Conservation (phyloP, 1,140 invertebrate species). For the Caenorhabditis latens region DNA sequence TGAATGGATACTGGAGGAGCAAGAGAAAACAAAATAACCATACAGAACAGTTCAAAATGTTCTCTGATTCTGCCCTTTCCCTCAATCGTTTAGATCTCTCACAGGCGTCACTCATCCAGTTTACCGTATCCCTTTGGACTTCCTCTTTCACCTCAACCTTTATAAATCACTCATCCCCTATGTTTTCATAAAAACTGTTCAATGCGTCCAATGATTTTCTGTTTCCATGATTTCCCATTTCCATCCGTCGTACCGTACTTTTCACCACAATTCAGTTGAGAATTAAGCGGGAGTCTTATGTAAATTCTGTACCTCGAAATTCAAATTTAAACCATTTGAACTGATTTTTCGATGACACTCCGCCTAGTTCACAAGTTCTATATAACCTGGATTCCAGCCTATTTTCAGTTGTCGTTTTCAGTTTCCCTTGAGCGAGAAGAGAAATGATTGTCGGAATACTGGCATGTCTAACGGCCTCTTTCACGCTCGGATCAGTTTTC, state of each 20-base stretch:
- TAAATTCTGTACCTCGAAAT: background rate
- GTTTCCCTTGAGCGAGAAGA: background rate
- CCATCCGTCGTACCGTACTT: background rate
- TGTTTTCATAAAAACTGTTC: background rate
- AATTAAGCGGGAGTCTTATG: background rate
- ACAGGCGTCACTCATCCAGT: no score
- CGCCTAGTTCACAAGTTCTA: background rate
- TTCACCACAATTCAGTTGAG: background rate
- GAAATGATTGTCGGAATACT: slow-evolving; percentile 40
- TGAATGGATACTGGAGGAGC: no score
- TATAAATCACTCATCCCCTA: background rate
- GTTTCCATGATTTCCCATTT: background rate
- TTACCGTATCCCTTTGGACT: background rate
- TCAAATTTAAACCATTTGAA: background rate
- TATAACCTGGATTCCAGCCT: background rate
- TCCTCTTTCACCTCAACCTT: background rate
- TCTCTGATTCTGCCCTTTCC: background rate
- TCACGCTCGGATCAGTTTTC: slow-evolving; percentile 29
- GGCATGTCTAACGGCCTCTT: slow-evolving; percentile 1
- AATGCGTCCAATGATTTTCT: background rate
- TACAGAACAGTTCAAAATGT: background rate
- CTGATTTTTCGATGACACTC: background rate
- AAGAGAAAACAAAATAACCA: no score
- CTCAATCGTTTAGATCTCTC: background rate
- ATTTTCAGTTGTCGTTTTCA: slow-evolving; percentile 4